A percentile compares a stretch with the other conserved stretches of the same genome.
phyloP scores from a whole-genome alignment of 2,113 vertebrate species.

The Brachyhypopomus occidentalis region DNA sequence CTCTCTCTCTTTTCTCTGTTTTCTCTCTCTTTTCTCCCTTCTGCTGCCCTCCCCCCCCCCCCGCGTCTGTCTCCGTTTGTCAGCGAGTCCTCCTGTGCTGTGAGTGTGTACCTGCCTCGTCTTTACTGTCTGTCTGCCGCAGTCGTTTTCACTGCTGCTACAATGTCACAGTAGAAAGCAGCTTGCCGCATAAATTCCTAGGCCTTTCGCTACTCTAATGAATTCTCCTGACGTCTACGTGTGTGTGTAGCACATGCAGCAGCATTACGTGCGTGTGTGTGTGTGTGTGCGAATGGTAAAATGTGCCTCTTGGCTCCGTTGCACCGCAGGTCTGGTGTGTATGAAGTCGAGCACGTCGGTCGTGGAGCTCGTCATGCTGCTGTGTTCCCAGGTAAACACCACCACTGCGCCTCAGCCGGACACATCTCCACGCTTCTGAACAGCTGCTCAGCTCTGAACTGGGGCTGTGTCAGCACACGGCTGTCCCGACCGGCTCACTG shows the following conservation, averaged over 20 bases:
- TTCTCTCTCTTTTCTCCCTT: neutral
- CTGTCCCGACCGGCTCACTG: too few relatives aligned
- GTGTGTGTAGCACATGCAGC: neutral
- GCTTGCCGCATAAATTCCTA: neutral
- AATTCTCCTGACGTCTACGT: conserved; percentile 12
- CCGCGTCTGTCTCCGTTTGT: neutral
- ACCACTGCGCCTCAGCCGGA: too few relatives aligned
- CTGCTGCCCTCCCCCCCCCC: neutral
- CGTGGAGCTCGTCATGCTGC: conserved; percentile 97
- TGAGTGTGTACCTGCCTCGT: conserved; percentile 66
- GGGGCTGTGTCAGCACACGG: too few relatives aligned
- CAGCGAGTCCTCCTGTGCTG: conserved; percentile 24
- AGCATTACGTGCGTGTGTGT: conserved; percentile 1
- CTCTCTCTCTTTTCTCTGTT: neutral
- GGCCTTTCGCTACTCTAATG: neutral
- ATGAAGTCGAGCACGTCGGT: conserved; percentile 99
- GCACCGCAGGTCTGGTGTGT: conserved; percentile 88
- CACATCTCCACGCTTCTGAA: too few relatives aligned
- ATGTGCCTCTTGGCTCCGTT: conserved; percentile 49
- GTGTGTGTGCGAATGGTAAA: neutral
- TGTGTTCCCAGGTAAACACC: conserved; percentile 92
- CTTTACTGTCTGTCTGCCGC: conserved; percentile 59
- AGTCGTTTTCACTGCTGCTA: conserved; percentile 33
- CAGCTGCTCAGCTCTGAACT: too few relatives aligned
- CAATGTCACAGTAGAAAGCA: neutral